Conservation (phyloP, 2,113 vertebrate genomes). For the Aepyceros melampus region DNA sequence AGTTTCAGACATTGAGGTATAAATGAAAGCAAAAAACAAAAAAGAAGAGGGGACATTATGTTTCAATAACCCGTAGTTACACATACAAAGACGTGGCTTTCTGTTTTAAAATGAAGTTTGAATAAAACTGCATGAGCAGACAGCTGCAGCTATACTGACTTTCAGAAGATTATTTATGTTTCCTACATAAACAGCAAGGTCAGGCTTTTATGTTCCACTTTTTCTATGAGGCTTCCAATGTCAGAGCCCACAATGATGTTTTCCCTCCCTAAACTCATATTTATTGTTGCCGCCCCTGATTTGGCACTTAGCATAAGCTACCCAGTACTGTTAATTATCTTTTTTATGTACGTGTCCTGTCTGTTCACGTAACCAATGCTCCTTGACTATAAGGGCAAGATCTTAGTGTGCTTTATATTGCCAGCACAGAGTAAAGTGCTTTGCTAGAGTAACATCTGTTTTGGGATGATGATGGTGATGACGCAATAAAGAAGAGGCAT, state of each 20-base stretch:
- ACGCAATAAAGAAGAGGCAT: background rate
- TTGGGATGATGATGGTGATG: background rate
- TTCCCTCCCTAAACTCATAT: background rate
- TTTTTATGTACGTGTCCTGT: background rate
- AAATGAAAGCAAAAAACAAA: background rate
- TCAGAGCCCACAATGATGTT: background rate
- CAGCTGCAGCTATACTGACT: background rate
- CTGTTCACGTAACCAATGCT: background rate
- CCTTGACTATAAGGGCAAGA: background rate
- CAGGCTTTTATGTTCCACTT: background rate
- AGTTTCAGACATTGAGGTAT: background rate
- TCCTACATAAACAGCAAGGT: conserved; percentile 9
- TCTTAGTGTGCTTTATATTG: background rate
- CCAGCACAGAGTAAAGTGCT: background rate
- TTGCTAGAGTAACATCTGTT: background rate
- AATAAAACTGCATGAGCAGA: background rate
- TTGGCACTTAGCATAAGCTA: conserved; percentile 29
- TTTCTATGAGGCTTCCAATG: background rate
- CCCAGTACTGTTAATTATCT: conserved; percentile 10
- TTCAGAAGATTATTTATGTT: conserved; percentile 41
- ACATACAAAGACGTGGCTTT: background rate
- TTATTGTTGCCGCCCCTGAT: background rate
- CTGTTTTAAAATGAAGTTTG: conserved; percentile 8
- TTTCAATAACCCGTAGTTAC: background rate
- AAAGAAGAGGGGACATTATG: background rate